phyloP scores from a whole-genome alignment of 2,113 vertebrate species.

The Mandrillus leucophaeus region DNA sequence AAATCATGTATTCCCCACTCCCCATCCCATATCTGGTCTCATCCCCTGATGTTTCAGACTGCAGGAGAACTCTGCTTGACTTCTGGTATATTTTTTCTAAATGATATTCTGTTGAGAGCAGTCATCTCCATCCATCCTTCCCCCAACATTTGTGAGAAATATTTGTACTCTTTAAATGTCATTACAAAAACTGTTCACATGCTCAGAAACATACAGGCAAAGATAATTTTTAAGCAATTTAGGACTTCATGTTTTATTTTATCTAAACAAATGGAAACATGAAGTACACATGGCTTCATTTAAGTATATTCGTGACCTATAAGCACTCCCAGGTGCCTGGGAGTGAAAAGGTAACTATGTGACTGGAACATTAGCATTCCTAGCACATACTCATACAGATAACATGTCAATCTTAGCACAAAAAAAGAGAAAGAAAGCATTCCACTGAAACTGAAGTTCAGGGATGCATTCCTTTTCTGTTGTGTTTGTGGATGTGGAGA shows the following conservation, averaged over 20 bases:
- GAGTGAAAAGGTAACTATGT: not conserved
- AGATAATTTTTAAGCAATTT: not conserved
- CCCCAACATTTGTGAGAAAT: not conserved
- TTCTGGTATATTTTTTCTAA: not conserved
- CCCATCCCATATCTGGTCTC: not conserved
- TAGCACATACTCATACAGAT: not conserved
- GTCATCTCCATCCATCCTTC: not conserved
- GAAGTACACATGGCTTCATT: conserved; percentile 23
- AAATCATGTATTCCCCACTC: not conserved
- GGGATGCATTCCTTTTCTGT: not conserved
- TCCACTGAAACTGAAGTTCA: not conserved
- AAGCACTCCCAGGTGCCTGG: not conserved
- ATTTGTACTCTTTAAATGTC: not conserved
- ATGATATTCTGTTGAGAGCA: not conserved
- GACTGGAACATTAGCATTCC: not conserved
- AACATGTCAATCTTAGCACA: not conserved
- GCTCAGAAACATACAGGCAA: not conserved
- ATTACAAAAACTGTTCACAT: not conserved
- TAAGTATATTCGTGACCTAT: not conserved
- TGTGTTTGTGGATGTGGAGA: not conserved
- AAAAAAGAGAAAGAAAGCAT: not conserved
- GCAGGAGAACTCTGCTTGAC: not conserved
- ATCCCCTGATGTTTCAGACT: not conserved
- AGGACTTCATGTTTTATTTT: not conserved
- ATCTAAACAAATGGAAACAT: not conserved